Evolutionary conservation across 2,113 vertebrate genomes (phyloP).

Genomic region (Urocynchramus pylzowi): DNA sequence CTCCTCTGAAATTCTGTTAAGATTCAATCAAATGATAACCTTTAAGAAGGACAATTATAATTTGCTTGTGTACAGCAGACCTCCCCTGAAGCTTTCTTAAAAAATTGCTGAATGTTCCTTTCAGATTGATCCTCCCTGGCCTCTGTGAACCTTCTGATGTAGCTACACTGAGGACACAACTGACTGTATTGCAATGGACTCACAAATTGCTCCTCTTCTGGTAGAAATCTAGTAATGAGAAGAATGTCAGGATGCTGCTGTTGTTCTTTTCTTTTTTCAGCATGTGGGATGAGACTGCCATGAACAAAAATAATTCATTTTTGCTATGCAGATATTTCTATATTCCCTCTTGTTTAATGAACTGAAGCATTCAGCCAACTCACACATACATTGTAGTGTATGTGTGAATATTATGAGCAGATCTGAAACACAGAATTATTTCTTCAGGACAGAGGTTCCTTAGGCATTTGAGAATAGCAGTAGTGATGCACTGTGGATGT

Average conservation of each 20-base stretch:
- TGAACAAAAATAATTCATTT: background rate
- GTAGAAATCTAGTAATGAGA: background rate
- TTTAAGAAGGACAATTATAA: background rate
- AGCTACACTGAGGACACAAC: background rate
- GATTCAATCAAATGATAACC: background rate
- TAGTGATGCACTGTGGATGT: background rate
- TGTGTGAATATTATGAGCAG: background rate
- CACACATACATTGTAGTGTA: background rate
- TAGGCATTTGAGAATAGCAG: background rate
- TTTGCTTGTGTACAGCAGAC: background rate
- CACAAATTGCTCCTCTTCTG: background rate
- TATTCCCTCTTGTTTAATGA: background rate
- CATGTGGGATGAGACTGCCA: background rate
- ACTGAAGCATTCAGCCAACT: background rate
- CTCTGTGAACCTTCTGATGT: background rate
- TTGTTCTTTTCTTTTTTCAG: background rate
- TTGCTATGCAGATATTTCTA: background rate
- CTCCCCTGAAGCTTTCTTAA: background rate
- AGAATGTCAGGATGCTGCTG: background rate
- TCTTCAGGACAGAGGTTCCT: background rate
- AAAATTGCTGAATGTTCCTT: accelerated
- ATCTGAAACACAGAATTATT: background rate
- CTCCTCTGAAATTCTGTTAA: background rate
- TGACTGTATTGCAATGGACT: background rate
- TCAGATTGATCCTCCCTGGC: background rate